phyloP scores from a whole-genome alignment of 2,797 vertebrate genomes.

The Sebastes alutus region DNA sequence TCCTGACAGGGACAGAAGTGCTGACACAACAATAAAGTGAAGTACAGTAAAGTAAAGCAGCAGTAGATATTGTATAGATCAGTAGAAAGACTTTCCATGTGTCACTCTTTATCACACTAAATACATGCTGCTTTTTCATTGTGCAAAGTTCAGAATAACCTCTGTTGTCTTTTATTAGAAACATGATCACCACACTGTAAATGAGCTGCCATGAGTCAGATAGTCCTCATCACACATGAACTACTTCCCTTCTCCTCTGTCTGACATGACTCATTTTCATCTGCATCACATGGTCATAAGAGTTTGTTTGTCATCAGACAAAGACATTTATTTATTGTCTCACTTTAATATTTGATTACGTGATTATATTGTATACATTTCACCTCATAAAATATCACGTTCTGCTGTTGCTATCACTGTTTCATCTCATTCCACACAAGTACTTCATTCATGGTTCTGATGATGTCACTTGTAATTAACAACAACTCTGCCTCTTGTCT shows the following conservation, averaged over 20 bases:
- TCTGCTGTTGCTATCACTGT: neutral
- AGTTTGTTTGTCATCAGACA: neutral
- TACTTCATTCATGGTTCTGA: neutral
- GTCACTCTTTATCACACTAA: neutral
- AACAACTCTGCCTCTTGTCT: too few relatives aligned
- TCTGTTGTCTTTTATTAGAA: neutral
- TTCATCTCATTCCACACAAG: neutral
- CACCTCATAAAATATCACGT: rapidly evolving
- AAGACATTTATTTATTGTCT: too few relatives aligned
- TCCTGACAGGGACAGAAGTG: neutral
- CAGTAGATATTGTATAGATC: neutral
- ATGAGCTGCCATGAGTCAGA: too few relatives aligned
- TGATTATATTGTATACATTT: neutral
- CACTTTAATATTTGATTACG: neutral
- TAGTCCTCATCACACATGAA: too few relatives aligned
- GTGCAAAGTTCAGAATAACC: neutral
- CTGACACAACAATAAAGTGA: neutral
- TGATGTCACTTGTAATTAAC: too few relatives aligned
- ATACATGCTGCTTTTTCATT: neutral
- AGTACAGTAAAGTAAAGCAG: neutral
- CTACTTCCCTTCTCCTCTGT: too few relatives aligned
- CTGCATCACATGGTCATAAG: neutral
- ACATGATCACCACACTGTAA: neutral
- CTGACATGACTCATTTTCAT: neutral
- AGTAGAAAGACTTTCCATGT: neutral